phyloP scores from a whole-genome alignment of 2,888 invertebrate genomes.

The Drosophila basisetae region DNA sequence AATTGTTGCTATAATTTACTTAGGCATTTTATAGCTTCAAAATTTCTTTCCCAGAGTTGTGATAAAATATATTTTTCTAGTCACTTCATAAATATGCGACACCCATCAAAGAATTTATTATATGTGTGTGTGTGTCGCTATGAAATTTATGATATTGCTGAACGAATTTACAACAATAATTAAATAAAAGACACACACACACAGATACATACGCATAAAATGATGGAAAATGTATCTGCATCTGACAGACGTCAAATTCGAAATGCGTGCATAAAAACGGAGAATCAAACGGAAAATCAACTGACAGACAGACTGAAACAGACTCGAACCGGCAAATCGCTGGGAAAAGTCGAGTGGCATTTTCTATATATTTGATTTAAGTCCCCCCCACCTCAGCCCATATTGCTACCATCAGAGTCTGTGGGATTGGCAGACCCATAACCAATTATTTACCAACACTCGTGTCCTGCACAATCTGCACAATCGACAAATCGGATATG shows the following conservation, averaged over 20 bases:
- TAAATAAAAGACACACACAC: slow-evolving; percentile 58
- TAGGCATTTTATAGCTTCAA: slow-evolving; percentile 22
- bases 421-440: slow-evolving; percentile 53
- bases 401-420: slow-evolving; percentile 28
- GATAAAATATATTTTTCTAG: slow-evolving; percentile 31
- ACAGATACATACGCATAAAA: slow-evolving; percentile 16
- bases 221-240: slow-evolving; percentile 62
- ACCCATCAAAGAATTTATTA: slow-evolving; percentile 48
- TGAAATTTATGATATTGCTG: slow-evolving; percentile 70
- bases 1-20: neutral
- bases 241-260: slow-evolving; percentile 70
- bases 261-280: slow-evolving; percentile 76
- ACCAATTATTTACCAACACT: slow-evolving; percentile 78
- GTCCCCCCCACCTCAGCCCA: neutral
- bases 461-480: slow-evolving; percentile 64
- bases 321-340: slow-evolving; percentile 22
- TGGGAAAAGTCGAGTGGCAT: slow-evolving; percentile 65
- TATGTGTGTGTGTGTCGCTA: slow-evolving; percentile 49
- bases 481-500: slow-evolving; percentile 65
- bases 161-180: slow-evolving; percentile 69
- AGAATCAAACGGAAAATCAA: slow-evolving; percentile 57
- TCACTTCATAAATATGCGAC: slow-evolving; percentile 56
- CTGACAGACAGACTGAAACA: slow-evolving; percentile 2
- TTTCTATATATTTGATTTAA: slow-evolving; percentile 57
- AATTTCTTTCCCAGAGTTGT: neutral